Conservation (phyloP, 2,888 invertebrate species). For the Girardia tigrina region DNA sequence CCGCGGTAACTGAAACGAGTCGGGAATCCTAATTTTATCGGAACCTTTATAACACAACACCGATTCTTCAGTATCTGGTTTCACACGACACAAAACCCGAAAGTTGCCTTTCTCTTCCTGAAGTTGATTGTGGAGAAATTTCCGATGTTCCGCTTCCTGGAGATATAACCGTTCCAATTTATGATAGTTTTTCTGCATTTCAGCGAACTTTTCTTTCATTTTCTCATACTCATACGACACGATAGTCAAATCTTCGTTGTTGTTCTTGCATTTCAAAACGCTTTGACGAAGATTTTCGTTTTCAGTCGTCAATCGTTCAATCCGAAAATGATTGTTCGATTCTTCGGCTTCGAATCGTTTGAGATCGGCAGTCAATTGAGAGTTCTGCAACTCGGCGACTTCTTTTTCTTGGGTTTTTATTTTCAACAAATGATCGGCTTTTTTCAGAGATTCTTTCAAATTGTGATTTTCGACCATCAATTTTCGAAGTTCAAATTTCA, state of each 20-base stretch:
- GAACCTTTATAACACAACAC: neutral
- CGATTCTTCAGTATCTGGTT: neutral
- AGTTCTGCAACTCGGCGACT: constrained; percentile 5
- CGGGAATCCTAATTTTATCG: constrained; percentile 27
- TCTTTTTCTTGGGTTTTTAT: constrained; percentile 29
- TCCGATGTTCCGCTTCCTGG: constrained; percentile 27
- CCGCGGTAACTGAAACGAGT: neutral
- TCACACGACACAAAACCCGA: constrained; percentile 27
- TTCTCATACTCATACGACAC: constrained; percentile 28
- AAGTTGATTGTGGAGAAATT: constrained; percentile 24
- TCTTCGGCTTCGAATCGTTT: constrained; percentile 26
- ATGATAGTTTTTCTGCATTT: neutral
- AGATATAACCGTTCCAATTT: constrained; percentile 25
- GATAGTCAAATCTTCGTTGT: neutral
- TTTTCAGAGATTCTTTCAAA: constrained; percentile 30
- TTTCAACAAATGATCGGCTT: neutral
- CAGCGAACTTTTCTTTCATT: constrained; percentile 13
- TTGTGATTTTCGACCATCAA: constrained; percentile 31
- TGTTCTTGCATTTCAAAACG: neutral
- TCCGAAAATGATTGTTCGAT: neutral
- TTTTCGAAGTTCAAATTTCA: constrained; percentile 27
- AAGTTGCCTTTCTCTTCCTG: constrained; percentile 28
- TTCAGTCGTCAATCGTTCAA: constrained; percentile 15
- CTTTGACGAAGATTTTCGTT: constrained; percentile 3
- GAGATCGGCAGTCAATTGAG: constrained; percentile 1